phyloP scores from a whole-genome alignment of 2,113 vertebrate genomes.

The Pipa parva region DNA sequence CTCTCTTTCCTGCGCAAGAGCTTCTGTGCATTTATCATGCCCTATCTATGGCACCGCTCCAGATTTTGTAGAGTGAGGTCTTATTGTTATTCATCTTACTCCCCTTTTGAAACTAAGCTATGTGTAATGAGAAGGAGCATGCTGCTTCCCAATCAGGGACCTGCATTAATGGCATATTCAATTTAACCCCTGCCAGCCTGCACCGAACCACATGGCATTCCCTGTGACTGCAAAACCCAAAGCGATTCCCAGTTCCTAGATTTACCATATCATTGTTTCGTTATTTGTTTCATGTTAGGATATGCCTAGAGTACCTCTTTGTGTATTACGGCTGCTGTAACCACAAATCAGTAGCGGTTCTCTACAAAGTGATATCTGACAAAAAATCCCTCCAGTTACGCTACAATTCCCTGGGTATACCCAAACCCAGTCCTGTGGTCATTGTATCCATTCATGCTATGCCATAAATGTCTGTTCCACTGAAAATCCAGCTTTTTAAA shows the following conservation, averaged over 20 bases:
- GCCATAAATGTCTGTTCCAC: too few species aligned
- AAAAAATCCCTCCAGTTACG: too few species aligned
- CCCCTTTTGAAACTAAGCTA: slow-evolving; percentile 55
- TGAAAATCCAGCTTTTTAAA: too few species aligned
- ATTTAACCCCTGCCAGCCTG: slow-evolving; percentile 30
- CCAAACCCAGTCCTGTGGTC: too few species aligned
- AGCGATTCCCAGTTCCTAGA: not conserved
- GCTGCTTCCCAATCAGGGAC: slow-evolving; percentile 58
- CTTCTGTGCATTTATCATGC: slow-evolving; percentile 49
- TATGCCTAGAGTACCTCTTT: too few species aligned
- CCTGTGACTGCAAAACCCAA: not conserved
- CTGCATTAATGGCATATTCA: slow-evolving; percentile 48
- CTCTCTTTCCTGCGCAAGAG: slow-evolving; percentile 36
- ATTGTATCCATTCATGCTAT: too few species aligned
- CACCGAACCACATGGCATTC: not conserved
- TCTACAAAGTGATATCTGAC: too few species aligned
- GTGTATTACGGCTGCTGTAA: too few species aligned
- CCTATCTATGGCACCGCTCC: slow-evolving; percentile 50
- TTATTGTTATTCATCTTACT: slow-evolving; percentile 63
- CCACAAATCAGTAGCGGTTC: too few species aligned
- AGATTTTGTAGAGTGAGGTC: slow-evolving; percentile 48
- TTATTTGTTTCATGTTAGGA: too few species aligned
- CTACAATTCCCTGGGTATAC: too few species aligned
- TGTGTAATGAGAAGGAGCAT: slow-evolving; percentile 61
- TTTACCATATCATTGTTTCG: too few species aligned